Conservation (phyloP, 2,113 vertebrate species). For the Machaerirhynchus nigripectus region DNA sequence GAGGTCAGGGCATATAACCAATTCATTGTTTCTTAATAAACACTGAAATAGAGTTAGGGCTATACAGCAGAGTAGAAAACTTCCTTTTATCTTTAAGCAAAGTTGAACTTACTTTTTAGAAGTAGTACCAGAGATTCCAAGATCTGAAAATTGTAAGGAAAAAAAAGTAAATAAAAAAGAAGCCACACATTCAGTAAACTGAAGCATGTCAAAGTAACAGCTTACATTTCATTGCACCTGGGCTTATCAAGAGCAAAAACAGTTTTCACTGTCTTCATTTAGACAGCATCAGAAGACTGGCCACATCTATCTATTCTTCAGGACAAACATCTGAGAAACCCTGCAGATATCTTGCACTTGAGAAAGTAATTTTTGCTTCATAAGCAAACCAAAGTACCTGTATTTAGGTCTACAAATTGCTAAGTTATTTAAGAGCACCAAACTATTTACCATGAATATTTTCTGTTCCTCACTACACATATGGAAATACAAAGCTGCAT, state of each 20-base stretch:
- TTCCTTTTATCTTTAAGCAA: background rate
- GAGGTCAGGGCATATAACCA: background rate
- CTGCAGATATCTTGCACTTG: background rate
- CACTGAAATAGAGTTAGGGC: background rate
- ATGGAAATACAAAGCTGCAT: background rate
- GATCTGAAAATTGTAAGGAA: slow-evolving; percentile 77
- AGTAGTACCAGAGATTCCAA: slow-evolving; percentile 87
- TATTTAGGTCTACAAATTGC: background rate
- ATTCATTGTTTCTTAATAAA: background rate
- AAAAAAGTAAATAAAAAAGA: background rate
- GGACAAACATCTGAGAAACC: background rate
- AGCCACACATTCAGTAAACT: background rate
- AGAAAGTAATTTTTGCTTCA: background rate
- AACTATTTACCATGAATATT: background rate
- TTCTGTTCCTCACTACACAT: background rate
- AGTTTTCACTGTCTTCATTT: background rate
- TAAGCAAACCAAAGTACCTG: background rate
- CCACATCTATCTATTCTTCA: background rate
- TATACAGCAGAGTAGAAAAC: background rate
- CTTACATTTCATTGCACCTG: background rate
- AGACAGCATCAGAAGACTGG: background rate
- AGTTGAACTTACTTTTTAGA: slow-evolving; percentile 90
- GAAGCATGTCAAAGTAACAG: background rate
- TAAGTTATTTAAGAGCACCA: background rate
- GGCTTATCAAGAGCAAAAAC: background rate